Percentiles rank a stretch among this genome's conserved stretches.
phyloP scores from a whole-genome alignment of 2,888 invertebrate species.

The Leptura quadrifasciata region DNA sequence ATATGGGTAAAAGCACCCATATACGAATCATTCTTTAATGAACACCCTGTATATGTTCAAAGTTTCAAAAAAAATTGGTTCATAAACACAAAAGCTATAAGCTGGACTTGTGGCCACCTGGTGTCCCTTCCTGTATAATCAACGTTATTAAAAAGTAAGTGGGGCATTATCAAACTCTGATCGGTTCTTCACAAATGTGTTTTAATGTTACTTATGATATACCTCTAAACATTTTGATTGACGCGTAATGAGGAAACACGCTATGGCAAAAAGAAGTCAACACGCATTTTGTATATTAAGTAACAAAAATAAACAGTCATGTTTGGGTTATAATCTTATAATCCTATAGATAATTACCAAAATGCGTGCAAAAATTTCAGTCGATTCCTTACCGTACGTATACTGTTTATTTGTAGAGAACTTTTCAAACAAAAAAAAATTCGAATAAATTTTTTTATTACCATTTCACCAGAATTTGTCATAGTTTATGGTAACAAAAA shows the following conservation, averaged over 20 bases:
- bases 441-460: slow-evolving; percentile 5
- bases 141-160: too few relatives aligned
- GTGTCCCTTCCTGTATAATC: too few relatives aligned
- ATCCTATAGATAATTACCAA: background rate
- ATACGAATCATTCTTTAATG: too few relatives aligned
- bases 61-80: too few relatives aligned
- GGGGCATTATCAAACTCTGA: too few relatives aligned
- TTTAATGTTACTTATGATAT: too few relatives aligned
- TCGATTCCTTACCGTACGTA: background rate
- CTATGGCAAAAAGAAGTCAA: background rate
- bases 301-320: background rate
- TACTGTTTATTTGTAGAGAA: background rate
- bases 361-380: background rate
- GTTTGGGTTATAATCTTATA: background rate
- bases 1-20: too few relatives aligned
- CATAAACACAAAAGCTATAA: too few relatives aligned
- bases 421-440: slow-evolving; percentile 2
- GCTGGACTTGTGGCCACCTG: too few relatives aligned
- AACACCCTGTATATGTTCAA: too few relatives aligned
- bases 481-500: slow-evolving; percentile 12
- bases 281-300: background rate
- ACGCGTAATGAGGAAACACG: background rate
- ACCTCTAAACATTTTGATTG: too few relatives aligned
- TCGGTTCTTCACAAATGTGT: too few relatives aligned
- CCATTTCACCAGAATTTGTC: background rate